These are phyloP conservation scores for Pomatostomus ruficeps DNA, from an alignment of 2,113 vertebrate genomes.

Conservation along the genomic window DNA sequence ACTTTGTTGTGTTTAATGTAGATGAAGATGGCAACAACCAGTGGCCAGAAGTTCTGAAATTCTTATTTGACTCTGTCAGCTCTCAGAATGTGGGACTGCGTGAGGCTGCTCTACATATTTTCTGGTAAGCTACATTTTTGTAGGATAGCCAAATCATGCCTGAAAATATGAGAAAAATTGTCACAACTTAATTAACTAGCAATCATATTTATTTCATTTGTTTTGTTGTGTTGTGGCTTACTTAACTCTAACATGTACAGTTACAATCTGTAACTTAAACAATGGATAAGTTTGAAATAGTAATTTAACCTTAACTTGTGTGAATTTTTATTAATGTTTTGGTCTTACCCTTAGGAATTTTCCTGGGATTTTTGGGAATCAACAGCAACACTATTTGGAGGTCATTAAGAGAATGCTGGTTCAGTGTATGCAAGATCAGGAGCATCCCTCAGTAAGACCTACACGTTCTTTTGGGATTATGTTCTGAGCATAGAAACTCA, in stretches of 20 bases:
- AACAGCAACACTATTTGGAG: slow-evolving; percentile 97
- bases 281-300: background rate
- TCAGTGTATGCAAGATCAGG: slow-evolving; percentile 98
- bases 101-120: slow-evolving; percentile 96
- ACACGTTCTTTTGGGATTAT: background rate
- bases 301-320: background rate
- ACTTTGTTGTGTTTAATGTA: slow-evolving; percentile 43
- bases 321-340: background rate
- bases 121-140: slow-evolving; percentile 78
- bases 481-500: background rate
- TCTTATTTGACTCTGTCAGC: slow-evolving; percentile 96
- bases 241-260: background rate
- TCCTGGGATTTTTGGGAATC: slow-evolving; percentile 98
- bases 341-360: slow-evolving; percentile 85
- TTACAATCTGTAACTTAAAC: background rate
- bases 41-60: slow-evolving; percentile 96
- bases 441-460: slow-evolving; percentile 83
- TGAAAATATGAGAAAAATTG: background rate
- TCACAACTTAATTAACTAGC: background rate
- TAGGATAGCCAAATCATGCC: background rate
- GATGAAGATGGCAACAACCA: slow-evolving; percentile 98
- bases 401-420: slow-evolving; percentile 98
- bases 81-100: slow-evolving; percentile 87
- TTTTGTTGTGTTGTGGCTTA: background rate
- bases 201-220: background rate